These are phyloP conservation scores for Thalassoma bifasciatum DNA, from an alignment of 2,113 vertebrate genomes.

Conservation along the genomic window DNA sequence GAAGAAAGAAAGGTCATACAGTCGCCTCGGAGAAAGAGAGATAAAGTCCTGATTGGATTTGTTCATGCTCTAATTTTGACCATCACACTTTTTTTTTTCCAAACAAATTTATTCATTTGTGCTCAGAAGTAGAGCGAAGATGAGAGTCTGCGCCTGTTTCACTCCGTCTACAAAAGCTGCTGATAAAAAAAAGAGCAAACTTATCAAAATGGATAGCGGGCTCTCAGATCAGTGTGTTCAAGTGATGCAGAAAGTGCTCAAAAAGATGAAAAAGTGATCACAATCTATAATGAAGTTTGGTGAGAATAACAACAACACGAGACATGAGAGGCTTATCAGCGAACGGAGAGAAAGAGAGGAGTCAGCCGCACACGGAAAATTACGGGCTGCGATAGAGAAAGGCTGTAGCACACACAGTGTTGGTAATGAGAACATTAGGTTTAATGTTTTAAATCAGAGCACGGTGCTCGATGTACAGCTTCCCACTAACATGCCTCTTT, in stretches of 20 bases:
- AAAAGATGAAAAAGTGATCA: conserved; percentile 61
- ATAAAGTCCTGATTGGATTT: conserved; percentile 75
- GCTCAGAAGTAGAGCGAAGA: conserved; percentile 50
- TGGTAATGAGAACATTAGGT: background rate
- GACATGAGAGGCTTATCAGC: conserved; percentile 47
- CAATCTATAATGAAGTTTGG: conserved; percentile 68
- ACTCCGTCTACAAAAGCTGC: conserved; percentile 6
- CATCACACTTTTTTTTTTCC: conserved; percentile 53
- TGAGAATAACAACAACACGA: conserved; percentile 62
- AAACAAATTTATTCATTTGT: conserved; percentile 62
- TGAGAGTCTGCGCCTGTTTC: conserved; percentile 26
- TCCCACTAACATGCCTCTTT: background rate
- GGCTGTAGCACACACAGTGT: background rate
- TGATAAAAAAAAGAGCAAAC: conserved; percentile 42
- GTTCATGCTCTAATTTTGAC: conserved; percentile 76
- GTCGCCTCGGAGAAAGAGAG: conserved; percentile 63
- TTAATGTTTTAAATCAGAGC: background rate
- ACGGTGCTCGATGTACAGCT: background rate
- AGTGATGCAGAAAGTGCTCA: conserved; percentile 27
- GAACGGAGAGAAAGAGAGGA: conserved; percentile 23
- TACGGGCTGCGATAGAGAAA: background rate
- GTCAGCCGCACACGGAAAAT: conserved; percentile 21
- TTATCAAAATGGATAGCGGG: conserved; percentile 47
- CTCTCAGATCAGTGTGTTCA: conserved; percentile 10
- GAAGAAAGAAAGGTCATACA: conserved; percentile 71